Percentiles rank a stretch among this genome's conserved stretches.
Evolutionary conservation across 2,888 invertebrate genomes (phyloP).

Genomic region (Tachina fera): DNA sequence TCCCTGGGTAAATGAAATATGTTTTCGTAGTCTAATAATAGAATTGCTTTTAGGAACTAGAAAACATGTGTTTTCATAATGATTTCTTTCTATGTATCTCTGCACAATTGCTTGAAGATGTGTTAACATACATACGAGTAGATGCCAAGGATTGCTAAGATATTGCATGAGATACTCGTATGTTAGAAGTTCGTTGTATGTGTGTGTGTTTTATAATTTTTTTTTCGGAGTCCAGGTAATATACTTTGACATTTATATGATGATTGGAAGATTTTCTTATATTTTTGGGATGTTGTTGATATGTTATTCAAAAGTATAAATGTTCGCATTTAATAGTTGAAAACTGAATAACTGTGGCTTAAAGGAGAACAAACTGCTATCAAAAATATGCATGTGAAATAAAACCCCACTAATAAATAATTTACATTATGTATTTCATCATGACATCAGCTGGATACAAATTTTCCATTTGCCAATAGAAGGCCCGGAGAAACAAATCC

Average conservation of each 20-base stretch:
- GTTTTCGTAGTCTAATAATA: conserved; percentile 22
- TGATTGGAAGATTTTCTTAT: conserved; percentile 45
- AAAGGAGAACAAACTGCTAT: neutral
- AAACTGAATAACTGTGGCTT: conserved; percentile 18
- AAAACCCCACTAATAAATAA: neutral
- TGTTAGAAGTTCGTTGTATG: neutral
- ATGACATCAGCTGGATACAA: no score
- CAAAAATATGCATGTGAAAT: neutral
- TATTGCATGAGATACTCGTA: neutral
- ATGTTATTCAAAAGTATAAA: conserved; percentile 4
- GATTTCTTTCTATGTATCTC: neutral
- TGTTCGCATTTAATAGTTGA: conserved; percentile 4
- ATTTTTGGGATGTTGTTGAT: conserved; percentile 4
- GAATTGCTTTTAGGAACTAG: conserved; percentile 32
- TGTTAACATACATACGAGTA: neutral
- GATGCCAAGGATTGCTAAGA: neutral
- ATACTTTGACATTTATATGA: conserved; percentile 59
- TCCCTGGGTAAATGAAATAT: conserved; percentile 19
- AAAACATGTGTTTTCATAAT: conserved; percentile 42
- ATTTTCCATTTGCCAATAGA: no score
- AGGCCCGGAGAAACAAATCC: no score
- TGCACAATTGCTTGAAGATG: neutral
- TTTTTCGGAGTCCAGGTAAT: conserved; percentile 32
- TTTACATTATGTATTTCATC: no score
- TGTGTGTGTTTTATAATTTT: neutral